These are phyloP conservation scores for Centruroides sculpturatus DNA, from an alignment of 1,140 invertebrate genomes.

Conservation along the genomic window DNA sequence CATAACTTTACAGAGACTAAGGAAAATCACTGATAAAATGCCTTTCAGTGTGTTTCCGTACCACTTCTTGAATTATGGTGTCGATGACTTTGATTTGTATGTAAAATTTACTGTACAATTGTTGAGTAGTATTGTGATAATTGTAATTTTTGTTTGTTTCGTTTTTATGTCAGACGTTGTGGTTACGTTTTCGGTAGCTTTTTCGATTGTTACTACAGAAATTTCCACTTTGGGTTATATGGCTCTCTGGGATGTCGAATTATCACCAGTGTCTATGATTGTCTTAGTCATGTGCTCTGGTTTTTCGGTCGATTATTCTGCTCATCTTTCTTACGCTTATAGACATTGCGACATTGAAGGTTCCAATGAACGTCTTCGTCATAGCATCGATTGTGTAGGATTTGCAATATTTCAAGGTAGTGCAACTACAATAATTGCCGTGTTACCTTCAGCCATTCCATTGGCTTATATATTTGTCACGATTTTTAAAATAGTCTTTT, in stretches of 20 bases:
- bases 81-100: too few relatives aligned
- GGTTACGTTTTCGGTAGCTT: conserved; percentile 84
- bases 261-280: conserved; percentile 96
- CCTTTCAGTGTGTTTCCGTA: too few relatives aligned
- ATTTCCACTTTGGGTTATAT: conserved; percentile 89
- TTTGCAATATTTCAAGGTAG: conserved; percentile 91
- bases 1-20: too few relatives aligned
- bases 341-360: conserved; percentile 52
- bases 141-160: conserved; percentile 90
- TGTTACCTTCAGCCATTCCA: conserved; percentile 67
- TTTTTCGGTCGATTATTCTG: conserved; percentile 92
- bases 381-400: conserved; percentile 75
- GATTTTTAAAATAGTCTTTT: conserved; percentile 94
- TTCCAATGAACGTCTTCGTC: conserved; percentile 52
- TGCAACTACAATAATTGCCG: conserved; percentile 76
- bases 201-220: conserved; percentile 88
- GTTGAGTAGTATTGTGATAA: conserved; percentile 33
- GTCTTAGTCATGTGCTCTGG: conserved; percentile 97
- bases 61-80: too few relatives aligned
- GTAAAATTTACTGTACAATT: too few relatives aligned
- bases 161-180: conserved; percentile 88
- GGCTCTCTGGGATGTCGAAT: conserved; percentile 81
- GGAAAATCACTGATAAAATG: too few relatives aligned
- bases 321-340: conserved; percentile 91
- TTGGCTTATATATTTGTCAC: conserved; percentile 91